Base-by-base conservation (phyloP, 2,888 invertebrate genomes). In the Dusona sp. region DNA sequence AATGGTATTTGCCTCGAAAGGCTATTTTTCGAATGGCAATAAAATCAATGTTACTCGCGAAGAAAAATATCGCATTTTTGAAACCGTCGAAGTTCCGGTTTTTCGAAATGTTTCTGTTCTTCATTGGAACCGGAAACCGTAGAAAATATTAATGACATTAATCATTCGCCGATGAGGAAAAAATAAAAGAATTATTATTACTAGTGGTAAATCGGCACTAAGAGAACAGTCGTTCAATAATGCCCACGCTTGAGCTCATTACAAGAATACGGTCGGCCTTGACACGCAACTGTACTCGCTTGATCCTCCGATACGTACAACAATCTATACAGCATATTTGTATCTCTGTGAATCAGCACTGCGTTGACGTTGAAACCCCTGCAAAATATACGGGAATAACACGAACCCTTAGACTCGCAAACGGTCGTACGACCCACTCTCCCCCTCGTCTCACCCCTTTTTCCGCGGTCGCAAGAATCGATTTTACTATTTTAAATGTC, bases 231-330 rank as follows among this genome's bases (percentile, higher is more conserved):
- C 25, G 36, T 22, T 36, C n/a, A n/a, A 77, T 77, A 77, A 48
- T 64, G 65, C 51, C 78, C 61, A 79, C 85, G 64, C 78, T 65
- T 51, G 48, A 25, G 72, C 70, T 83, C 75, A 77, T 86, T 86
- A 86, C 74, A 22, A 45, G 70, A 57, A 57, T 65, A 68, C 54
- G 33, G 8, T 75, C 75, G 72, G 77, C 86, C 86, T 86, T 83
- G 86, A 86, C 86, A 86, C 79, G 86, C 86, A 83, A 83, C 83
- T 72, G 42, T 8, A 36, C 38, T 54, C 51, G 72, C 57, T 77
- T 51, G 83, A 83, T 86, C 67, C 79, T 79, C 67, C 57, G 72
- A 72, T 64, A 19, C 38, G 70, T 70, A 38, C 57, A n/a, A 38
- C 57, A n/a, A 19, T 73, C 19, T 61, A 67, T 33, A 38, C 33